Evolutionary conservation across 2,113 vertebrate genomes (phyloP).

Genomic region (Hydrochoerus hydrochaeris): DNA sequence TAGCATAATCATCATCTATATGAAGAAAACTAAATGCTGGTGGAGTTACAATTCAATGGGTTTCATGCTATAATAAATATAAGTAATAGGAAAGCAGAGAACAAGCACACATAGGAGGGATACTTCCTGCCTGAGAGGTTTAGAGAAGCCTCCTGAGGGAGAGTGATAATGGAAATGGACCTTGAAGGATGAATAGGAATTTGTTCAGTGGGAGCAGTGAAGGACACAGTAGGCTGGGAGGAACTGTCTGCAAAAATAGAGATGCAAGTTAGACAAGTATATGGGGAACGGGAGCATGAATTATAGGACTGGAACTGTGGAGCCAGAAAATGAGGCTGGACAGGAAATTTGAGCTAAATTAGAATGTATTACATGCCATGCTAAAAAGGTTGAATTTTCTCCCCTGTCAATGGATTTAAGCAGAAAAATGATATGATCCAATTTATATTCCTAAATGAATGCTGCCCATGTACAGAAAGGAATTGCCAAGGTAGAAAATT

Average conservation of each 20-base stretch:
- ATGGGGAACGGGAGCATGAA: neutral
- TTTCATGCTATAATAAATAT: neutral
- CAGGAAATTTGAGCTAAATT: neutral
- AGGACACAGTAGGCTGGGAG: neutral
- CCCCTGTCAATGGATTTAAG: neutral
- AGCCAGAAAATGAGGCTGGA: neutral
- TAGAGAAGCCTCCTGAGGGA: neutral
- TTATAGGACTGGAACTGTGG: neutral
- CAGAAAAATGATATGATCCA: neutral
- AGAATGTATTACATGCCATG: neutral
- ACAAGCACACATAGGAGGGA: neutral
- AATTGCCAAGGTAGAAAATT: neutral
- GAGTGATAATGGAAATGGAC: neutral
- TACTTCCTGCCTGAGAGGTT: neutral
- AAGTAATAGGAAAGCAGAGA: neutral
- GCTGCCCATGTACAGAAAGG: neutral
- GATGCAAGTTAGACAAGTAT: neutral
- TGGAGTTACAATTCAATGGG: neutral
- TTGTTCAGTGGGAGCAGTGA: neutral
- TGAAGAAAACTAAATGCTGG: neutral
- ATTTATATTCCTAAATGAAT: neutral
- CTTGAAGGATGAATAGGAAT: neutral
- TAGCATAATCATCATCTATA: neutral
- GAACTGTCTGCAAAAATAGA: neutral
- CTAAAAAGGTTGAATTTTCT: neutral